Base-by-base conservation (phyloP, 2,797 vertebrate genomes). In the Rhinogobio ventralis region DNA sequence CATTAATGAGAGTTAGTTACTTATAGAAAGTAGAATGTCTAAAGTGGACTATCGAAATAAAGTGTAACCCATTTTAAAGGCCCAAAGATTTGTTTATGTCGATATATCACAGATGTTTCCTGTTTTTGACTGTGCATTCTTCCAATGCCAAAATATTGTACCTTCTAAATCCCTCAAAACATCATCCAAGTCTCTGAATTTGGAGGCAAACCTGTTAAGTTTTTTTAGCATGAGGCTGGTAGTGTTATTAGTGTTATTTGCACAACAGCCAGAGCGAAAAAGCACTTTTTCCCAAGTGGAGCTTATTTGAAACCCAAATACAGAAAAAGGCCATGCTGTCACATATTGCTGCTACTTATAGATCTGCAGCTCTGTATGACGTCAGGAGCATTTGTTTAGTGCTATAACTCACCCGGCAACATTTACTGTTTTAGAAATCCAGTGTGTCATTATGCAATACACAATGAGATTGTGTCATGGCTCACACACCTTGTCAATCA, bases 371-470 rank as follows among this genome's bases (percentile, higher is more conserved):
- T 66, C 60, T 20, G 17, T 4, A 20, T 66, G 60, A 79, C 3
- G 1, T 23, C 60, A 45, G n/a, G 30, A 62, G 55, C 36, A 62
- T 77, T 42, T 45, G 23, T 45, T 28, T 42, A 60, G 14, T 5
- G 4, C 36, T 15, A 4, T 30, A 78, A 46, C 76, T 62, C 57
- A 64, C 28, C 36, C 15, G 19, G 55, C 17, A 79, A 64, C 76
- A 64, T 62, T 79, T 46, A 66, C 60, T 20, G 11, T 17, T 78
- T 78, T 64, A 30, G 55, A 66, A 64, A 30, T 49, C 25, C 30
- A 20, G 2, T 49, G 57, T 79, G 57, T 30, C 39, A 33, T 64
- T 30, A 19, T 64, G 60, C 76, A 23, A 30, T 30, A 23, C 42
- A 79, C 76, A 49, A 33, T 30, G 57, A 49, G 42, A 49, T 23